Evolutionary conservation across 2,797 vertebrate species (phyloP).

Genomic region (Myotis daubentonii): DNA sequence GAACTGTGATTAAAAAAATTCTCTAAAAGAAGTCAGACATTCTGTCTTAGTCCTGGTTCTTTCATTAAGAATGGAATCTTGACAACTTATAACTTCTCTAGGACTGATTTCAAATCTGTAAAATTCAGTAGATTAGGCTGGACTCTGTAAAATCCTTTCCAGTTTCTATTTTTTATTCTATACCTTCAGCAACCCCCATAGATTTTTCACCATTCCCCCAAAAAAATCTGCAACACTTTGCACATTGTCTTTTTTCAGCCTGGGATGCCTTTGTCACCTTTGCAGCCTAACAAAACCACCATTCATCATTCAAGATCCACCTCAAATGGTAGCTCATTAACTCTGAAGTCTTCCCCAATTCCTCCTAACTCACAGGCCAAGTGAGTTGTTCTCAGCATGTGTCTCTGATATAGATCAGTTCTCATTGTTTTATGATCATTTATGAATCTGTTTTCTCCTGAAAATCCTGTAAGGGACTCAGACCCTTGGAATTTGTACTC

Average conservation of each 20-base stretch:
- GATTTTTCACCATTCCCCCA: not conserved
- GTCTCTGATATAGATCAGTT: not conserved
- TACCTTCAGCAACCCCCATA: not conserved
- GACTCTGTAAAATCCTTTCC: not conserved
- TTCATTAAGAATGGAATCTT: not conserved
- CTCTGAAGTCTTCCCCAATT: not conserved
- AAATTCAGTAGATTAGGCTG: not conserved
- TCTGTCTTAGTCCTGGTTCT: not conserved
- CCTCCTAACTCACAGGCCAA: not conserved
- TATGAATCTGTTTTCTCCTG: not conserved
- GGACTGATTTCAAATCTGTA: constrained; percentile 5
- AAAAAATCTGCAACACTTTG: not conserved
- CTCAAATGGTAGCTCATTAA: not conserved
- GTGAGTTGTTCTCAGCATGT: not conserved
- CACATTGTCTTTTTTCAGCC: not conserved
- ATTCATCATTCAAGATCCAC: not conserved
- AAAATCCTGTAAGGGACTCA: not conserved
- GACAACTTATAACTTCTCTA: not conserved
- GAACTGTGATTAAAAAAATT: not conserved
- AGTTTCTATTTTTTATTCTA: not conserved
- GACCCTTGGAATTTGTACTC: not conserved
- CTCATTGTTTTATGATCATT: not conserved
- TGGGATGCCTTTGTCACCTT: not conserved
- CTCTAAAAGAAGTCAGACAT: constrained; percentile 7
- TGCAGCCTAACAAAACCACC: not conserved